Evolutionary conservation across 1,140 invertebrate genomes (phyloP), one percentile per base, ranked within the genome.

Genomic region (Teleogryllus occipitalis): DNA sequence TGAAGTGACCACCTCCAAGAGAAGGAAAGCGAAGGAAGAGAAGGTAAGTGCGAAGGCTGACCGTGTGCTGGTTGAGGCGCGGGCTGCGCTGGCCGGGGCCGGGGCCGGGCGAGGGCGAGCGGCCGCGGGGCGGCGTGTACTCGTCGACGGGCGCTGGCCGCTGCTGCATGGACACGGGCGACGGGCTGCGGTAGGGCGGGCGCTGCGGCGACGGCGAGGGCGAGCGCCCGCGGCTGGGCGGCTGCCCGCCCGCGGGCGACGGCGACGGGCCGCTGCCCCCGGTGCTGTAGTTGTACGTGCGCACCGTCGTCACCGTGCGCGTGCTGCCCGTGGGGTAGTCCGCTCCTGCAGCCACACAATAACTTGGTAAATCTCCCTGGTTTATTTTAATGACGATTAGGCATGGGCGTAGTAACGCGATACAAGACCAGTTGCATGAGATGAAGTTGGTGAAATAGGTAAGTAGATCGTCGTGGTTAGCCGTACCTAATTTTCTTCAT

Each of bases 81-180:
- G 48, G 78, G 14, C n/a, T 27, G 10, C 21, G 73, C 72, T n/a
- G 46, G 18, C 76, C 21, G 54, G 3, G 81, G 79, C 22, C 8
- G 74, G 54, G 54, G 39, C 21, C 39, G 21, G 48, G 78, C 27
- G 47, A 65, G 10, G 47, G 73, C 72, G 76, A 77, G 18, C 76
- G 76, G 54, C 54, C 46, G 47, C 46, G 39, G 7, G 76, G 15
- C 14, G 76, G 22, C 7, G 8, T 14, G 6, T 73, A 14, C 8
- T 8, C 18, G 65, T 22, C 72, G 83, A 47, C 82, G 80, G 46
- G 80, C 27, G 79, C 84, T 83, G 15, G 83, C 81, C 10, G 84
- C 81, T 7, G 54, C 14, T 48, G 12, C 78, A 78, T 82, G 7
- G 83, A 83, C 0, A 22, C 83, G 81, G 39, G 84, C 82, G 12